Percentiles rank a stretch among this genome's conserved stretches.
These are phyloP conservation scores for Anarhynchus alexandrinus DNA, from an alignment of 2,113 vertebrate species.

Conservation along the genomic window DNA sequence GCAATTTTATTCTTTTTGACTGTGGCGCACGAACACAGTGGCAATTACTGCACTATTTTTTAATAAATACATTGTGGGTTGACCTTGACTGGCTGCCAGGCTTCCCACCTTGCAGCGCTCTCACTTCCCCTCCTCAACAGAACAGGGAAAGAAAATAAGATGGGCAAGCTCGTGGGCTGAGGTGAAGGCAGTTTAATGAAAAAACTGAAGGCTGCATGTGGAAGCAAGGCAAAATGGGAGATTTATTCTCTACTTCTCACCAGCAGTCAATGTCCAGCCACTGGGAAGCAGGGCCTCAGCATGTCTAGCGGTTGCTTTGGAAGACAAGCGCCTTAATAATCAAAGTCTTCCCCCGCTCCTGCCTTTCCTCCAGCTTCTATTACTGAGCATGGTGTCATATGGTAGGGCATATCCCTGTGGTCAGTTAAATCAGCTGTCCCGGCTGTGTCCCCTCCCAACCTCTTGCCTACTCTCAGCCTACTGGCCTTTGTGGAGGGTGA, in stretches of 20 bases:
- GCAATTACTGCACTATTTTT: not conserved
- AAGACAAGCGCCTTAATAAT: not conserved
- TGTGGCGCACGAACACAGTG: not conserved
- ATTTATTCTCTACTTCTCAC: not conserved
- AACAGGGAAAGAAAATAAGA: not conserved
- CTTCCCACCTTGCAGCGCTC: not conserved
- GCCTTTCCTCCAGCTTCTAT: not conserved
- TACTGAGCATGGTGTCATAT: not conserved
- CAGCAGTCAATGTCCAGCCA: not conserved
- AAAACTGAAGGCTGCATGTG: not conserved
- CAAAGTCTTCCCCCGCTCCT: fast-evolving
- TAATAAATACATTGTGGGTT: not conserved
- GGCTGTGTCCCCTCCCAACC: not conserved
- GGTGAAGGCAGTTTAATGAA: not conserved
- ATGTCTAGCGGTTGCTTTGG: not conserved
- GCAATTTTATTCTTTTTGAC: not conserved
- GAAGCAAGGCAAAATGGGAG: not conserved
- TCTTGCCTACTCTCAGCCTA: not conserved
- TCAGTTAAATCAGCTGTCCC: not conserved
- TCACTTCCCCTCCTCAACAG: not conserved
- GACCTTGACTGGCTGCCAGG: not conserved
- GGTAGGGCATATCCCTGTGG: not conserved
- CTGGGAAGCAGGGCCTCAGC: not conserved
- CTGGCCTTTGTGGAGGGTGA: not conserved
- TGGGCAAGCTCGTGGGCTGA: not conserved